A percentile compares a stretch with the other conserved stretches of the same genome.
Conservation (phyloP, 2,888 invertebrate species). For the Epirrhoe alternata region DNA sequence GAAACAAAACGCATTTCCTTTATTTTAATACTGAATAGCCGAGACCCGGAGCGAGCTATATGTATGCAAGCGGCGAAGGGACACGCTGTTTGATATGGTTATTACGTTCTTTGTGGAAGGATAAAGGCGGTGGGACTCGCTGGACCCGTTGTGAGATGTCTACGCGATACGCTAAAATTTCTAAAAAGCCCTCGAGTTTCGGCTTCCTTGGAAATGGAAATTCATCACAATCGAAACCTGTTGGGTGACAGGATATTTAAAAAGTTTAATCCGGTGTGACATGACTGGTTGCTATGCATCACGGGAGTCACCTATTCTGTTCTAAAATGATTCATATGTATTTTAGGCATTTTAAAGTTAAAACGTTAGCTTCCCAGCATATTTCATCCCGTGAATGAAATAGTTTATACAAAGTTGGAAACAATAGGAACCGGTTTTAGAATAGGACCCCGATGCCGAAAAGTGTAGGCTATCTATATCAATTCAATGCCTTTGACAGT, state of each 20-base stretch:
- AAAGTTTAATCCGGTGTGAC: constrained; percentile 71
- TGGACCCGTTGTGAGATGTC: constrained; percentile 72
- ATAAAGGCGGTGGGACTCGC: constrained; percentile 72
- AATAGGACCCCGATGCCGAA: constrained; percentile 24
- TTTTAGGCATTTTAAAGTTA: constrained; percentile 29
- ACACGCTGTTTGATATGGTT: constrained; percentile 84
- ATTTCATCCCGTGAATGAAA: constrained; percentile 35
- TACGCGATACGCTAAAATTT: constrained; percentile 81
- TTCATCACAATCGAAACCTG: constrained; percentile 68
- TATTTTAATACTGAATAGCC: constrained; percentile 76
- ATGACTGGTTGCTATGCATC: constrained; percentile 68
- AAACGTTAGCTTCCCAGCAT: constrained; percentile 31
- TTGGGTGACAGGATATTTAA: constrained; percentile 61
- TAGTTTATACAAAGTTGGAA: constrained; percentile 33
- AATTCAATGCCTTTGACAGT: constrained; percentile 3
- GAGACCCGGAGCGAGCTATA: constrained; percentile 63
- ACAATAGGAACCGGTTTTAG: constrained; percentile 32
- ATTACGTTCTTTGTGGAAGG: constrained; percentile 82
- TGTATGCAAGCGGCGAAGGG: constrained; percentile 81
- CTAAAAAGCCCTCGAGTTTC: constrained; percentile 61
- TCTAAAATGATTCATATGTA: constrained; percentile 58
- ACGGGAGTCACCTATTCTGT: constrained; percentile 57
- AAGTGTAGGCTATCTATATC: constrained; percentile 5
- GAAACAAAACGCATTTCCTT: constrained; percentile 82
- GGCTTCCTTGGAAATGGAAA: constrained; percentile 78